phyloP scores from a whole-genome alignment of 2,888 invertebrate genomes.

The Lymantria dispar region DNA sequence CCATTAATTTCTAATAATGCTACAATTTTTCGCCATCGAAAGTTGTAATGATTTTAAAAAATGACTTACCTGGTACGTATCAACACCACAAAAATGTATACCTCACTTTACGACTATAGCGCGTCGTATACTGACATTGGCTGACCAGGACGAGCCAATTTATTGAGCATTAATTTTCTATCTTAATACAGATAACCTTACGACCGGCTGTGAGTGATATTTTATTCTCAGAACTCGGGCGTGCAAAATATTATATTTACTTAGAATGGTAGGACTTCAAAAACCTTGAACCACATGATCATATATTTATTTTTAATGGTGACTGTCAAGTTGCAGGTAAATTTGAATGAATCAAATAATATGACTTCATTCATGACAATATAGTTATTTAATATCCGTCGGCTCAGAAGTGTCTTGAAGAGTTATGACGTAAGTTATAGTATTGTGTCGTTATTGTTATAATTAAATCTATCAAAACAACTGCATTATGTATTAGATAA shows the following conservation, averaged over 20 bases:
- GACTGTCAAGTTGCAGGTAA: constrained; percentile 42
- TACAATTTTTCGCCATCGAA: background rate
- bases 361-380: constrained; percentile 45
- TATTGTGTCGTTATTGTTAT: background rate
- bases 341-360: constrained; percentile 43
- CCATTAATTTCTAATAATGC: too few species aligned
- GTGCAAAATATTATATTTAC: constrained; percentile 50
- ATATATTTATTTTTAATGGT: constrained; percentile 46
- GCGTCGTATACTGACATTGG: constrained; percentile 58
- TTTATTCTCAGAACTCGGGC: constrained; percentile 64
- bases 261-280: constrained; percentile 28
- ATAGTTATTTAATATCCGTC: background rate
- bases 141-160: constrained; percentile 52
- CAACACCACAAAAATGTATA: constrained; percentile 17
- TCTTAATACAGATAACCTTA: constrained; percentile 64
- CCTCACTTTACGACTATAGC: constrained; percentile 35
- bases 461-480: background rate
- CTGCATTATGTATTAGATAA: background rate
- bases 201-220: constrained; percentile 59
- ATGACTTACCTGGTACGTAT: constrained; percentile 28
- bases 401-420: background rate
- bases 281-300: constrained; percentile 48
- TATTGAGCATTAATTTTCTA: constrained; percentile 68
- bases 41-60: background rate
- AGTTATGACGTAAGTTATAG: background rate